phyloP scores from a whole-genome alignment of 2,797 vertebrate genomes.

The Myotis pilosus region DNA sequence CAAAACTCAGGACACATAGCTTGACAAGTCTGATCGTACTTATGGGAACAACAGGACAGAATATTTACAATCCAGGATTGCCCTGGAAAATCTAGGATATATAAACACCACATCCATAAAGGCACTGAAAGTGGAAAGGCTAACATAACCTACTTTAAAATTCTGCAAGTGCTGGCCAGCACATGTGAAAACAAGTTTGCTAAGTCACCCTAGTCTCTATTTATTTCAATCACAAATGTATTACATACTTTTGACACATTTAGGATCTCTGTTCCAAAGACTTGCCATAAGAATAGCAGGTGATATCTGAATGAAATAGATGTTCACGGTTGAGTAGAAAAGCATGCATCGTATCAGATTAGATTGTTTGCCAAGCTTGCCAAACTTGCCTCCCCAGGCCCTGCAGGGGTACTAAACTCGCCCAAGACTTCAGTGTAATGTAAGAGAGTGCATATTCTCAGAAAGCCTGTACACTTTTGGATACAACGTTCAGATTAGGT shows the following conservation, averaged over 20 bases:
- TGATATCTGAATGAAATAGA: constrained; percentile 58
- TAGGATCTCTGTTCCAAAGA: constrained; percentile 54
- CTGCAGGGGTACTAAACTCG: background rate
- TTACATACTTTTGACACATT: constrained; percentile 58
- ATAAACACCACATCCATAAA: constrained; percentile 61
- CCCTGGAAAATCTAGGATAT: constrained; percentile 59
- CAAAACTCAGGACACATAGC: constrained; percentile 45
- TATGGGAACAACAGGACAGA: constrained; percentile 52
- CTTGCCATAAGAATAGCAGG: constrained; percentile 57
- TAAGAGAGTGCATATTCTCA: constrained; percentile 10
- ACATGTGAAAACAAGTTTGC: constrained; percentile 30
- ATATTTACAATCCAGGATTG: constrained; percentile 58
- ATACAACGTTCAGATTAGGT: background rate
- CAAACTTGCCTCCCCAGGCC: background rate
- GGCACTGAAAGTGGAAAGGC: constrained; percentile 24
- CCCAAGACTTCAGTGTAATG: background rate
- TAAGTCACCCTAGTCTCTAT: constrained; percentile 58
- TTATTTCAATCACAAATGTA: constrained; percentile 49
- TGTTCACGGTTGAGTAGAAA: constrained; percentile 58
- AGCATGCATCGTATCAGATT: background rate
- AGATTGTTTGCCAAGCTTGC: constrained; percentile 40
- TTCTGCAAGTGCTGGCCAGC: constrained; percentile 33
- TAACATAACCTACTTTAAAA: constrained; percentile 52
- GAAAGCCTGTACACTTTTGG: background rate
- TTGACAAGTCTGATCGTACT: constrained; percentile 60